These are phyloP conservation scores for Gymnocheta viridis DNA, from an alignment of 2,888 invertebrate genomes.

Conservation along the genomic window DNA sequence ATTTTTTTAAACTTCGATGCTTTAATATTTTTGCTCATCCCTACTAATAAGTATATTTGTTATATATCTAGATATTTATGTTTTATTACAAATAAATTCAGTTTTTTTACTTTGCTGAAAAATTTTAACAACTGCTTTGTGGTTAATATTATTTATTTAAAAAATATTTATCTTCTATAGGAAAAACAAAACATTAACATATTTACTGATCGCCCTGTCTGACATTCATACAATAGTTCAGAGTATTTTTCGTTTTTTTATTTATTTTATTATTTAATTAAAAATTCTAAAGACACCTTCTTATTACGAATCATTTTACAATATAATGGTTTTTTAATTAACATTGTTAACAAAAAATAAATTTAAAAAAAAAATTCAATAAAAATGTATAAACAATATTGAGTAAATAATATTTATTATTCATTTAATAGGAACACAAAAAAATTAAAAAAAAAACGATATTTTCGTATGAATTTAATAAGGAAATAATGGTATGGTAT, in stretches of 20 bases:
- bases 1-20: no score
- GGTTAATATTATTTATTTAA: not conserved
- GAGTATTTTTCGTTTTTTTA: not conserved
- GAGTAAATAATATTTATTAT: slow-evolving; percentile 37
- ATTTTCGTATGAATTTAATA: slow-evolving; percentile 18
- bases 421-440: slow-evolving; percentile 12
- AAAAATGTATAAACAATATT: slow-evolving; percentile 5
- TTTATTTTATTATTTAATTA: slow-evolving; percentile 54
- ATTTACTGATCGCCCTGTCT: not conserved
- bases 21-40: no score
- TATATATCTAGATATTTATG: not conserved
- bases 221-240: not conserved
- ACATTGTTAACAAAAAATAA: slow-evolving; percentile 43
- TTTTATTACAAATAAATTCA: not conserved
- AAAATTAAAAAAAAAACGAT: not conserved
- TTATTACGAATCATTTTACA: slow-evolving; percentile 63
- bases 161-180: not conserved
- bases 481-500: slow-evolving; percentile 39
- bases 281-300: slow-evolving; percentile 66
- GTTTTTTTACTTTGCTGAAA: not conserved
- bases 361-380: not conserved
- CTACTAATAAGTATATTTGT: no score
- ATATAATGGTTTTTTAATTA: slow-evolving; percentile 67
- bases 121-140: not conserved
- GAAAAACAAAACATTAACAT: not conserved